A percentile compares a stretch with the other conserved stretches of the same genome.
phyloP scores from a whole-genome alignment of 1,140 invertebrate species.

The Gonioctena quinquepunctata region DNA sequence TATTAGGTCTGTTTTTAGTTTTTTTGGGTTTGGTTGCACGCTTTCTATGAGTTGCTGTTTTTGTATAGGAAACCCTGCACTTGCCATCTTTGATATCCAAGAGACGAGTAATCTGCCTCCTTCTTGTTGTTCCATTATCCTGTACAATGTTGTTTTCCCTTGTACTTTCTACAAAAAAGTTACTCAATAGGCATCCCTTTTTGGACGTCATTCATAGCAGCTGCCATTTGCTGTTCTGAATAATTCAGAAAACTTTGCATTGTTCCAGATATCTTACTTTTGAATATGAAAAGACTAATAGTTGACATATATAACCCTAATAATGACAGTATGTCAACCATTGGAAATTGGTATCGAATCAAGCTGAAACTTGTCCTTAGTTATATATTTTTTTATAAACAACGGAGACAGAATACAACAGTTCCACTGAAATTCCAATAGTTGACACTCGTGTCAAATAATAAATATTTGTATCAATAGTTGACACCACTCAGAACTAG shows the following conservation, averaged over 20 bases:
- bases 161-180: background rate
- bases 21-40: background rate
- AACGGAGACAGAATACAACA: background rate
- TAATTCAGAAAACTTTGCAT: background rate
- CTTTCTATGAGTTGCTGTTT: background rate
- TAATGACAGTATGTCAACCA: background rate
- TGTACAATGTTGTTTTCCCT: background rate
- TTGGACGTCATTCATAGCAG: background rate
- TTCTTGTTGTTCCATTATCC: background rate
- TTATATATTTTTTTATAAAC: background rate
- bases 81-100: background rate
- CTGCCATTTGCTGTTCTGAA: background rate
- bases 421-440: background rate
- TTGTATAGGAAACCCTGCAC: background rate
- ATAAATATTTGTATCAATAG: background rate
- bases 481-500: background rate
- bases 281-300: background rate
- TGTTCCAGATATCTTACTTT: background rate
- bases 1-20: background rate
- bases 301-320: background rate
- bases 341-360: background rate
- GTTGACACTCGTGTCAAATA: background rate
- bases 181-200: background rate
- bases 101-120: background rate
- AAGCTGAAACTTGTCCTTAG: background rate